Evolutionary conservation across 2,113 vertebrate genomes (phyloP).

Genomic region (Sinocyclocheilus anophthalmus): DNA sequence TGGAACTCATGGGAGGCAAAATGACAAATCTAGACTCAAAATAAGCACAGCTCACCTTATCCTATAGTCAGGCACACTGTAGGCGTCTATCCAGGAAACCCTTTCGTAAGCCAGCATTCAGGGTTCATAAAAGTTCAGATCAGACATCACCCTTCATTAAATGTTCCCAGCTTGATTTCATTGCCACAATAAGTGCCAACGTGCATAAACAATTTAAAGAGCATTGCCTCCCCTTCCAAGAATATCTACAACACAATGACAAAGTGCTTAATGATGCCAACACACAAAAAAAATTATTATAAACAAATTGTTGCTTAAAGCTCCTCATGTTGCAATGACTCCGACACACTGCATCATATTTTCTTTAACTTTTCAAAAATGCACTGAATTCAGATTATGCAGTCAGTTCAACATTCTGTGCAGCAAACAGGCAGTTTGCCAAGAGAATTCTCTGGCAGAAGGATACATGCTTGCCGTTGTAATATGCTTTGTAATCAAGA

Average conservation of each 20-base stretch:
- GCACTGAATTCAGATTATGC: background rate
- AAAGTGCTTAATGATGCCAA: background rate
- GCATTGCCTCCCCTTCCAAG: background rate
- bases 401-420: background rate
- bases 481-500: conserved; percentile 33
- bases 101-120: background rate
- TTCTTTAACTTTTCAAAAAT: background rate
- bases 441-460: conserved; percentile 3
- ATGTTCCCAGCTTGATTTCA: conserved; percentile 34
- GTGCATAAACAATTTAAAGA: background rate
- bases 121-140: background rate
- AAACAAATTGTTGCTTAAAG: background rate
- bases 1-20: too few species aligned
- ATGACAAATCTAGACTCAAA: background rate
- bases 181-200: conserved; percentile 10
- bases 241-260: background rate
- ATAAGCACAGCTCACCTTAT: too few species aligned
- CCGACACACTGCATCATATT: background rate
- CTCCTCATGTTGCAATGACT: background rate
- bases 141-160: conserved; percentile 8
- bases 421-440: background rate
- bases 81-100: conserved; percentile 1
- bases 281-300: background rate
- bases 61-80: background rate
- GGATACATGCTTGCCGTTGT: conserved; percentile 24